Evolutionary conservation across 30 jellyfish, hydroid and myxozoan species (phyloP).

Genomic region (Mastigias papua): DNA sequence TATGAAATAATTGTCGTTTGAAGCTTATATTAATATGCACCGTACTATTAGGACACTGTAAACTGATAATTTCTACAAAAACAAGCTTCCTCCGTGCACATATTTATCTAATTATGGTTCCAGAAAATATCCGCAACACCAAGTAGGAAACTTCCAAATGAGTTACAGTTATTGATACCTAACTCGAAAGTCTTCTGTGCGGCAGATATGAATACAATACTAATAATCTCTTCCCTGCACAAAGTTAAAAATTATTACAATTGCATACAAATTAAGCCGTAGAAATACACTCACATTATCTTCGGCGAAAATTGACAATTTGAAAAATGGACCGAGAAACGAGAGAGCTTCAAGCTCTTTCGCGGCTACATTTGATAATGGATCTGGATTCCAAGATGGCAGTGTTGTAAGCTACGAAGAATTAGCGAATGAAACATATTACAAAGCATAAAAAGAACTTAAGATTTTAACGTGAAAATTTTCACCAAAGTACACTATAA

Average conservation of each 20-base stretch:
- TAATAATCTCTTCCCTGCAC: neutral
- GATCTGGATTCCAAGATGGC: constrained; percentile 85
- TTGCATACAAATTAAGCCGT: neutral
- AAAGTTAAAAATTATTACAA: too few relatives aligned
- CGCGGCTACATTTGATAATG: constrained; percentile 93
- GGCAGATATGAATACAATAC: neutral
- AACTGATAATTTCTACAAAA: too few relatives aligned
- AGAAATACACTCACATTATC: constrained; percentile 86
- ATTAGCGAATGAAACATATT: neutral
- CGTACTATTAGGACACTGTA: too few relatives aligned
- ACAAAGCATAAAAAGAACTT: neutral
- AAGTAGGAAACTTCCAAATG: too few relatives aligned
- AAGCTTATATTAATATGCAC: too few relatives aligned
- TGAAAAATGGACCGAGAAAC: constrained; percentile 90
- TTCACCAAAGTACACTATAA: too few relatives aligned
- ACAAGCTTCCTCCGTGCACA: too few relatives aligned
- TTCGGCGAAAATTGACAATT: constrained; percentile 90
- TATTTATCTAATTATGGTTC: too few relatives aligned
- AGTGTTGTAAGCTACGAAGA: constrained; percentile 72
- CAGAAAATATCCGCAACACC: too few relatives aligned
- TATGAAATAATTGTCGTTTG: too few relatives aligned
- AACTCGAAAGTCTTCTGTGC: neutral
- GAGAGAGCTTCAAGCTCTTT: constrained; percentile 86
- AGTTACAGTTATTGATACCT: too few relatives aligned
- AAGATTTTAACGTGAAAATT: too few relatives aligned